Evolutionary conservation across 2,888 invertebrate species (phyloP), one percentile per base, ranked within the genome.

Genomic region (Acanthacorydalis orientalis): DNA sequence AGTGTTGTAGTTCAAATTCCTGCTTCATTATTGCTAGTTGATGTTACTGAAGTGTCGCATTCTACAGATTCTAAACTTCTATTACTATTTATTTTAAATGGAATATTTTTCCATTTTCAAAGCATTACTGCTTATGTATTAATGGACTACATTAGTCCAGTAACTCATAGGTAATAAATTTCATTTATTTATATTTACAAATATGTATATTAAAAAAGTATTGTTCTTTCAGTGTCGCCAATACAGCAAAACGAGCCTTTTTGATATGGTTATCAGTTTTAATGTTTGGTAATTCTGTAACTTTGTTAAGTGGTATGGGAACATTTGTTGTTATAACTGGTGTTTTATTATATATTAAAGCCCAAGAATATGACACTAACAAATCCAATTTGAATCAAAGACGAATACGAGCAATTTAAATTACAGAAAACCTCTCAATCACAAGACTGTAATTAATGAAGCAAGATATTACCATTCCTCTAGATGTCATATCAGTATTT

Each of bases 61-160:
- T 64, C 65, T 49, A 60, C 75, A 48, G 68, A 64, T 55, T 59
- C 67, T 39, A 65, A 65, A 54, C 63, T 74, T 44, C 58, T 80
- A 31, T 61, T 72, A 39, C 74, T 74, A 51, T 77, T 79, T 58
- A 60, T 81, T 46, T 63, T 82, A 12, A 83, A 83, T 61, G 85
- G 84, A 47, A 60, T 83, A 32, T 82, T 81, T 64, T 85, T 83
- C 64, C 84, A 85, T 64, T 80, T 80, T 59, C 85, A 85, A 73
- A 82, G 81, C 60, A 81, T 84, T 57, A 80, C 81, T 40, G 83
- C 83, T 7, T 84, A 83, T 61, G 81, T 82, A 51, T 72, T 84
- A 51, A 83, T 85, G 80, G 80, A 80, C 59, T 83, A 81, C 58
- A 82, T 85, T 59, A 82, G 80, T 61, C 83, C 84, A 23, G 83